Conservation (phyloP, 64 coral and sea anemone species). For the Actinia tenebrosa region DNA sequence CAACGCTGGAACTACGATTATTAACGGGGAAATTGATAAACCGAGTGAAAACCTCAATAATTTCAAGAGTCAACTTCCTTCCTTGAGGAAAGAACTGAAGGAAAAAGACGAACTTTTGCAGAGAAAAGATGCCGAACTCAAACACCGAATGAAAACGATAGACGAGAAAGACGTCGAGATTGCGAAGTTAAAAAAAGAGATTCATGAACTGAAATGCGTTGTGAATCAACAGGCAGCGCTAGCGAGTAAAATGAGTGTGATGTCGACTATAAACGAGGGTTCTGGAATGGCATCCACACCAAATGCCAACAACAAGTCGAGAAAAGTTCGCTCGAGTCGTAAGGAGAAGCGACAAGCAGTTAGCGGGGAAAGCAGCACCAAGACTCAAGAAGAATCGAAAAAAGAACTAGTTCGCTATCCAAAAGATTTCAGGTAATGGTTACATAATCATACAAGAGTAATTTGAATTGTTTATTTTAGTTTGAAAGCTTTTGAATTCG, state of each 20-base stretch:
- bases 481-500: not conserved
- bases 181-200: slow-evolving; percentile 78
- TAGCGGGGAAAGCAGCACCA: slow-evolving; percentile 89
- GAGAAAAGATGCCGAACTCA: slow-evolving; percentile 84
- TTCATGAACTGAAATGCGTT: slow-evolving; percentile 95
- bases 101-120: slow-evolving; percentile 92
- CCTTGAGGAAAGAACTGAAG: slow-evolving; percentile 51
- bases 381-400: slow-evolving; percentile 71
- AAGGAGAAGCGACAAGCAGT: slow-evolving; percentile 92
- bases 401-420: slow-evolving; percentile 76
- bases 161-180: slow-evolving; percentile 86
- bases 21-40: slow-evolving; percentile 39
- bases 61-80: not conserved
- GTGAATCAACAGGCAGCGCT: slow-evolving; percentile 64
- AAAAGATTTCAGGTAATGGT: slow-evolving; percentile 86
- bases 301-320: slow-evolving; percentile 5
- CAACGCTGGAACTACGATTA: not conserved
- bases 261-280: slow-evolving; percentile 78
- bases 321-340: slow-evolving; percentile 8
- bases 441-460: not conserved
- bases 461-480: slow-evolving; percentile 32
- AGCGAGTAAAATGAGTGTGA: slow-evolving; percentile 38
- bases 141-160: slow-evolving; percentile 56
- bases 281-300: not conserved
- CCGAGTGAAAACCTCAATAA: slow-evolving; percentile 20